A percentile compares a stretch with the other conserved stretches of the same genome.
These are phyloP conservation scores for Proales similis DNA, from an alignment of 1,140 invertebrate genomes.

Conservation along the genomic window DNA sequence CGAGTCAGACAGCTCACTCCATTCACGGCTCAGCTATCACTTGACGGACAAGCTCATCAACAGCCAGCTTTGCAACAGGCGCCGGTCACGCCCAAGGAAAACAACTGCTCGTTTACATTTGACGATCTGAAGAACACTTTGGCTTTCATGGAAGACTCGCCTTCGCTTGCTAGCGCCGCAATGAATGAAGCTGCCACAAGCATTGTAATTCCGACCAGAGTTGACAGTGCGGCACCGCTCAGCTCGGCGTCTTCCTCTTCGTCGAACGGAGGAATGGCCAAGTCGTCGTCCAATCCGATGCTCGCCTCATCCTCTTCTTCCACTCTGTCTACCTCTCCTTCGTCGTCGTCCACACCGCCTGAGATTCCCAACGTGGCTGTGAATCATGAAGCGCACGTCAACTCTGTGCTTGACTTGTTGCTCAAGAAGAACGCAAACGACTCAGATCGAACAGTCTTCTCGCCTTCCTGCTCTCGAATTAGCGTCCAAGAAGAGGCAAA, in stretches of 20 bases:
- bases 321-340: background rate
- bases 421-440: conserved; percentile 22
- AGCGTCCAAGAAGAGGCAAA: too few relatives aligned
- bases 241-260: conserved; percentile 7
- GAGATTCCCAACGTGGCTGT: too few relatives aligned
- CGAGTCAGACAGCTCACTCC: background rate
- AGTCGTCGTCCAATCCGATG: too few relatives aligned
- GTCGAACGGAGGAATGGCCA: background rate
- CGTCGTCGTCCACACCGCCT: conserved; percentile 14
- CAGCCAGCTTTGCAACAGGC: conserved; percentile 5
- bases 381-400: conserved; percentile 9
- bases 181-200: conserved; percentile 4
- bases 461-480: too few relatives aligned
- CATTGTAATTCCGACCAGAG: background rate
- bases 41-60: background rate
- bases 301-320: background rate
- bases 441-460: too few relatives aligned
- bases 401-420: conserved; percentile 15
- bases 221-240: background rate
- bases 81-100: conserved; percentile 15
- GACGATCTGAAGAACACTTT: conserved; percentile 34
- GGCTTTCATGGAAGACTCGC: conserved; percentile 35
- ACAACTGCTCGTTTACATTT: conserved; percentile 36
- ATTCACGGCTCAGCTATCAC: background rate
- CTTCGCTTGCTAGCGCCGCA: too few relatives aligned